Evolutionary conservation across 35 echinoderm and acorn worm species (phyloP).

Genomic region (Patiria miniata): DNA sequence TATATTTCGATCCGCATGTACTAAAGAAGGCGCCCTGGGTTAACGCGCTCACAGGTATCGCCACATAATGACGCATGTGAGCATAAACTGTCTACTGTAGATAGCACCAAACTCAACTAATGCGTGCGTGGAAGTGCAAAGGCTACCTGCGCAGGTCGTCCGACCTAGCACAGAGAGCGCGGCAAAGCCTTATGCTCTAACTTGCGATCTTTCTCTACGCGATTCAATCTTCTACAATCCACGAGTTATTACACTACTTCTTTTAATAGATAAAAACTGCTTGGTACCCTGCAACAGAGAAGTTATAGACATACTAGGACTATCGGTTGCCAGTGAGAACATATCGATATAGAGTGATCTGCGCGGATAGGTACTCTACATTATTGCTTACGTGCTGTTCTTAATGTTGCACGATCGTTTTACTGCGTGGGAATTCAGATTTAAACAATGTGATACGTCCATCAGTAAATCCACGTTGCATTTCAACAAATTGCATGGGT

Average conservation of each 20-base stretch:
- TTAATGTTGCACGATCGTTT: no score
- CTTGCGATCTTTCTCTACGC: not conserved
- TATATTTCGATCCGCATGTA: slow-evolving; percentile 1
- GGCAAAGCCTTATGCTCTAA: not conserved
- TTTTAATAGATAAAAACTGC: slow-evolving; percentile 6
- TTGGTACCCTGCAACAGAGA: not conserved
- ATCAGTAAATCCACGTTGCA: no score
- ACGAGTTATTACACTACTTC: slow-evolving; percentile 16
- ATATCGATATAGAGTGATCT: no score
- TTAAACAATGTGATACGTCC: no score
- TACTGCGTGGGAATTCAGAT: no score
- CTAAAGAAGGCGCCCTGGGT: not conserved
- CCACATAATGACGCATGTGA: not conserved
- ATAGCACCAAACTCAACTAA: not conserved
- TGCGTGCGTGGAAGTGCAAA: not conserved
- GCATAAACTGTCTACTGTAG: not conserved
- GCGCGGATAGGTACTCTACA: no score
- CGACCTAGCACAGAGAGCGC: not conserved
- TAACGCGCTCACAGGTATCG: not conserved
- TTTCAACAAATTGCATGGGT: no score
- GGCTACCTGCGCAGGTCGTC: not conserved
- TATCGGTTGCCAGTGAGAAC: no score
- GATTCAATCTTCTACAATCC: slow-evolving; percentile 11
- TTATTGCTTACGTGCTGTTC: no score
- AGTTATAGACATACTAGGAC: no score